phyloP scores from a whole-genome alignment of 2,113 vertebrate genomes.

The Melozone crissalis region DNA sequence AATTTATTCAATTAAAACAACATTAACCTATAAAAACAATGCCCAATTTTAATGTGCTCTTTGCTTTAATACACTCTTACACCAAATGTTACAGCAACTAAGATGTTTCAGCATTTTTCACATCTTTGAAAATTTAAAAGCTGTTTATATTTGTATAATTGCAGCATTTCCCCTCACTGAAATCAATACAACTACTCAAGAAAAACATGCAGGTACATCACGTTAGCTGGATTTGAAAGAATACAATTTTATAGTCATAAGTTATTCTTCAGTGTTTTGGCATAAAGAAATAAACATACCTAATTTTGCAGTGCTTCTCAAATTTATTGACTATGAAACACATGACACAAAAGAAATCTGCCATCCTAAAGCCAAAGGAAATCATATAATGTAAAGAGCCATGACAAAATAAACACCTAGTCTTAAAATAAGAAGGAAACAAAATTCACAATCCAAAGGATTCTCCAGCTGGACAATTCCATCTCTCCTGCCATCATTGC shows the following conservation, averaged over 20 bases:
- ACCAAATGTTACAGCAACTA: not conserved
- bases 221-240: not conserved
- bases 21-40: not conserved
- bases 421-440: not conserved
- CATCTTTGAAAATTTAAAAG: not conserved
- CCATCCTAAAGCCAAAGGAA: not conserved
- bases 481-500: not conserved
- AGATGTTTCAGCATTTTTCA: not conserved
- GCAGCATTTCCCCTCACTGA: not conserved
- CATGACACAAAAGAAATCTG: not conserved
- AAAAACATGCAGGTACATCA: not conserved
- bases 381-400: not conserved
- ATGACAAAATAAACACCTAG: not conserved
- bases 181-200: not conserved
- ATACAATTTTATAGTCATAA: not conserved
- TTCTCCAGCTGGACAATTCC: not conserved
- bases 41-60: not conserved
- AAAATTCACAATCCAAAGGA: not conserved
- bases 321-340: not conserved
- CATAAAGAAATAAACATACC: not conserved
- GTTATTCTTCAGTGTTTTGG: not conserved
- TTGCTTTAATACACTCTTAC: not conserved
- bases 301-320: not conserved
- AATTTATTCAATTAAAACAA: not conserved
- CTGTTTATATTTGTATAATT: not conserved